Evolutionary conservation across 2,888 invertebrate species (phyloP), one percentile per base, ranked within the genome.

Genomic region (Acanthosoma haemorrhoidale): DNA sequence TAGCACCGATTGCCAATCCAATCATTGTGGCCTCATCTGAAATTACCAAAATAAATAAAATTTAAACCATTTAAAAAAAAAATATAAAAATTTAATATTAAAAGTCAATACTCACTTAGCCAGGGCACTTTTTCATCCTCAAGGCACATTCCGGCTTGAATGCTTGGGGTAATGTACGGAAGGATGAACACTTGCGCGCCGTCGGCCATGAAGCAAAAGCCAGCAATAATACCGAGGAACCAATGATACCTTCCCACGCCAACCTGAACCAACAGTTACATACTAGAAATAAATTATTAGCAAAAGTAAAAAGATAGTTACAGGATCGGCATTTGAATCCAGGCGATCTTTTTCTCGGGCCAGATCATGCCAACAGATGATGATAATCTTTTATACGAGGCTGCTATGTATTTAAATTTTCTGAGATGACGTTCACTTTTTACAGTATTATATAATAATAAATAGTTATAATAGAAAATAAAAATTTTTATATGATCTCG

Each of bases 191-290:
- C 71, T 68, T 73, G 71, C 15, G 66, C 73, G 2, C 73, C 73
- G 31, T 73, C 73, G n/a, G 71, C 69, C 71, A 71, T 71, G 58
- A 73, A 71, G 21, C 73, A 73, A 32, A 73, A 68, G n/a, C 73
- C 73, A 41, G 73, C 59, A 2, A 63, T 29, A 4, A 70, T 36
- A 16, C 69, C 68, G 25, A 73, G 39, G 0, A 73, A 41, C 73
- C 73, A 73, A 21, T 73, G 73, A 32, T 73, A 73, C 11, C 67
- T 72, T 6, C 73, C 73, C 15, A 73, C 61, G 5, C 73, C 73
- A n/a, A 73, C 71, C 73, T 73, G 38, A 25, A 66, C 43, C 66
- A 13, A 11, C 34, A 21, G 4, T 25, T 31, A 15, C 5, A 2
- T 9, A 1, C 16, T 43, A 43, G 6, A 21, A 57, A 29, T 3